Percentiles rank a stretch among this genome's conserved stretches.
These are phyloP conservation scores for Bradypodion pumilum DNA, from an alignment of 2,797 vertebrate species.

Conservation along the genomic window DNA sequence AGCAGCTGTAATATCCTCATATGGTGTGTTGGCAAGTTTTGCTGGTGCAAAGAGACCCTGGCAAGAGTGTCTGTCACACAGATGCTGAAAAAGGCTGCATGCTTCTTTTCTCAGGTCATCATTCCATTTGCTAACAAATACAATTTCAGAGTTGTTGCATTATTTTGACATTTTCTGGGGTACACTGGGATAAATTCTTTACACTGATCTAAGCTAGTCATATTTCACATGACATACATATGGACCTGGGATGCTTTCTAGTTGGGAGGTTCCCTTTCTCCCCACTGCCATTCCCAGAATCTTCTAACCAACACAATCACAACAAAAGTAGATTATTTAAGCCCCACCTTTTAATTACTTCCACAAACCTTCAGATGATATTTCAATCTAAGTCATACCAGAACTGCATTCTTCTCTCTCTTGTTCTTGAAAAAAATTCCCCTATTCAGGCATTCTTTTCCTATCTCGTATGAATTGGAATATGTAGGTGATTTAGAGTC, in stretches of 20 bases:
- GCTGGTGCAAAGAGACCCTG: background rate
- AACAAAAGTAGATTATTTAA: too few relatives aligned
- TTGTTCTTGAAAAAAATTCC: background rate
- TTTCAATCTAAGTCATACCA: background rate
- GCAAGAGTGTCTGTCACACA: background rate
- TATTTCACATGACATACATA: background rate
- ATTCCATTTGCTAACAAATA: background rate
- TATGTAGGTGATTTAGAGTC: too few relatives aligned
- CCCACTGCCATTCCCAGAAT: too few relatives aligned
- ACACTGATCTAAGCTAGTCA: background rate
- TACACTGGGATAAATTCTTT: background rate
- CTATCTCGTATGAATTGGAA: too few relatives aligned
- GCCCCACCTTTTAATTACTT: too few relatives aligned
- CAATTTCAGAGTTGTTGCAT: background rate
- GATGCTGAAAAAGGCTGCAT: background rate
- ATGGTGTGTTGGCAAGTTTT: background rate
- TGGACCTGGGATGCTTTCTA: background rate
- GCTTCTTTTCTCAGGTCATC: background rate
- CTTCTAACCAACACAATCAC: too few relatives aligned
- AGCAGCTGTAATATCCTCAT: background rate
- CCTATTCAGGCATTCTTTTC: background rate
- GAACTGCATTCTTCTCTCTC: background rate
- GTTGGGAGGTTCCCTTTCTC: too few relatives aligned
- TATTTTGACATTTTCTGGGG: background rate
- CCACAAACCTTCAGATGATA: background rate